Conservation (phyloP, 2,797 vertebrate species). For the Merluccius polli region DNA sequence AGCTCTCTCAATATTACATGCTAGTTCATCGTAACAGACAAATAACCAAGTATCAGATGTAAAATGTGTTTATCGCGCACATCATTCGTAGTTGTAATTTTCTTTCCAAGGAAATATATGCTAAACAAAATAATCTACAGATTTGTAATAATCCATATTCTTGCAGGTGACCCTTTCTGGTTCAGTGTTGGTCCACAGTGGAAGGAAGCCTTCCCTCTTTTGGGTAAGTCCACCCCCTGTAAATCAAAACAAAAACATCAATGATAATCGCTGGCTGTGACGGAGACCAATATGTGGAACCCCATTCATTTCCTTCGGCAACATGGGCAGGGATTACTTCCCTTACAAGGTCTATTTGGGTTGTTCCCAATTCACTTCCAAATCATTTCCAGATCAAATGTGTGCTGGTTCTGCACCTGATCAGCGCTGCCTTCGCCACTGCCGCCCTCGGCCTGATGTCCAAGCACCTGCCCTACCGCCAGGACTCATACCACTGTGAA, state of each 20-base stretch:
- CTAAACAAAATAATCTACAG: background rate
- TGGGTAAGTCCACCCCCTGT: slow-evolving; percentile 54
- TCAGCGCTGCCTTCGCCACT: slow-evolving; percentile 74
- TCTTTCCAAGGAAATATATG: background rate
- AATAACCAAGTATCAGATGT: background rate
- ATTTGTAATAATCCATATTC: slow-evolving; percentile 2
- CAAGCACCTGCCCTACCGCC: slow-evolving; percentile 77
- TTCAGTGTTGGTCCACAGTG: slow-evolving; percentile 67
- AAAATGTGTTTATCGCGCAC: background rate
- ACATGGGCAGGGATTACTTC: background rate
- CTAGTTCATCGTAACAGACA: background rate
- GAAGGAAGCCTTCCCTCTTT: slow-evolving; percentile 60
- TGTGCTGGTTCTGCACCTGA: slow-evolving; percentile 72
- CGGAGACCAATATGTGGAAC: too few relatives aligned
- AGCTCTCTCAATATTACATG: background rate
- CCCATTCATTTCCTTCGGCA: too few relatives aligned
- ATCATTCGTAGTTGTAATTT: background rate
- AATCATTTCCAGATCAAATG: slow-evolving; percentile 65
- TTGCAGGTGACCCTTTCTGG: slow-evolving; percentile 66
- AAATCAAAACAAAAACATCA: background rate
- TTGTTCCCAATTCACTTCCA: background rate
- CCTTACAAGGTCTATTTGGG: background rate
- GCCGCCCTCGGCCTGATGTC: slow-evolving; percentile 77
- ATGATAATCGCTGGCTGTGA: too few relatives aligned
- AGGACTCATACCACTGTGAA: slow-evolving; percentile 79